Base-by-base conservation (phyloP, 1,140 invertebrate genomes). In the Lethrus apterus region DNA sequence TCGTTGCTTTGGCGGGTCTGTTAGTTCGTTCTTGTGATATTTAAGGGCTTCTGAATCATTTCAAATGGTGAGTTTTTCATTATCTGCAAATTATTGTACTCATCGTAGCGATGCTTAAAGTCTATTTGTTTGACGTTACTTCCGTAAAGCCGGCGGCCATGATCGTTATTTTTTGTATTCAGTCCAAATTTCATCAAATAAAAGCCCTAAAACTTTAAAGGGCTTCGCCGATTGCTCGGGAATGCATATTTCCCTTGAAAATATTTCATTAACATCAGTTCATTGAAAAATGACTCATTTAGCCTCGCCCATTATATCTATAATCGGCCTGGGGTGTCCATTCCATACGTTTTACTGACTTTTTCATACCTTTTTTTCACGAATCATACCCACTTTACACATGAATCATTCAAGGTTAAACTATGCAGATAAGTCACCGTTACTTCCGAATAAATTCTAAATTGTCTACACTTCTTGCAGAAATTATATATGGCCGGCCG, bases 21-120 rank as follows among this genome's bases (percentile, higher is more conserved):
- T 43, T 48, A 55, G 58, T 58, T 56, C 30, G 48, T 56, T 54
- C 40, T 63, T 59, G 56, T 55, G 50, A 54, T 52, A 54, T 56
- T 56, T 56, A 51, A 29, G 32, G 51, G 45, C 42, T 48, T 50
- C 51, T 55, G 50, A 51, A 59, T 59, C 60, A 63, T 58, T 58
- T 58, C 52, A 65, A 52, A 65, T 66, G 64, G 63, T 66, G 53
- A 62, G 63, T 59, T 15, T 29, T 29, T 9, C 21, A 42, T 17
- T 26, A 26, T 26, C 23, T 26, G 5, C 23, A 26, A 7, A 26
- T 26, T n/a, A n/a, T n/a, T n/a, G n/a, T n/a, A n/a, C n/a, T n/a
- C n/a, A n/a, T n/a, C n/a, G n/a, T n/a, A n/a, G n/a, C n/a, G n/a
- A n/a, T n/a, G n/a, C n/a, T n/a, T n/a, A n/a, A n/a, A n/a, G n/a